Base-by-base conservation (phyloP, 1,140 invertebrate genomes). In the Neelides sp. region DNA sequence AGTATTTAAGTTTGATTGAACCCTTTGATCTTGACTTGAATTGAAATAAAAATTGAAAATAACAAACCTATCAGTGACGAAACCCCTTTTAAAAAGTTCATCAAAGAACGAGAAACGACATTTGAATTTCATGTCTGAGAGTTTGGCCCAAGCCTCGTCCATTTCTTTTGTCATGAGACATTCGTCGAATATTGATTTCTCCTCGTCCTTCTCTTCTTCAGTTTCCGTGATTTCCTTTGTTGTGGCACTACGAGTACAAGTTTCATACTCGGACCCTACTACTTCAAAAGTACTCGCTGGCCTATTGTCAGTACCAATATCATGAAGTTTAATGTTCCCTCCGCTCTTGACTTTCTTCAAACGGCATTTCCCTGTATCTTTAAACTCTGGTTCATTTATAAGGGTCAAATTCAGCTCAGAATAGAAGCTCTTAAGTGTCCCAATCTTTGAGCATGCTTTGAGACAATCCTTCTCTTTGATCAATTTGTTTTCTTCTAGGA, bases 71-170 rank as follows among this genome's bases (percentile, higher is more conserved):
- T 58, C 56, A 2, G 46, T 27, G 4, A 58, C 50, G 20, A 40
- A 55, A 4, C 52, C 52, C 15, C n/a, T 26, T 1, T 48, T 50
- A 35, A 51, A 58, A 10, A 58, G 28, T 19, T 52, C 46, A 22
- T 58, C 50, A 36, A 43, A 55, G 35, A 58, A 58, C n/a, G 57
- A 58, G 43, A 27, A 52, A 13, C 57, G 44, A 13, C 28, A 22
- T 17, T 32, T 39, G n/a, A n/a, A n/a, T 34, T 58, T 46, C 42
- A 46, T 4, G 7, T 58, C 42, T 20, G 41, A 46, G 4, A 47
- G 24, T n/a, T 46, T 30, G 32, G 30, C 17, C 50, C 50, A 52
- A 23, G 40, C 35, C 10, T 40, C 22, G 13, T 20, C 3, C 27
- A 32, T 41, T 28, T 27, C 35, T 13, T 24, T 32, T 12, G 24